These are phyloP conservation scores for Darevskia mixta DNA, from an alignment of 2,797 vertebrate genomes.

Conservation along the genomic window DNA sequence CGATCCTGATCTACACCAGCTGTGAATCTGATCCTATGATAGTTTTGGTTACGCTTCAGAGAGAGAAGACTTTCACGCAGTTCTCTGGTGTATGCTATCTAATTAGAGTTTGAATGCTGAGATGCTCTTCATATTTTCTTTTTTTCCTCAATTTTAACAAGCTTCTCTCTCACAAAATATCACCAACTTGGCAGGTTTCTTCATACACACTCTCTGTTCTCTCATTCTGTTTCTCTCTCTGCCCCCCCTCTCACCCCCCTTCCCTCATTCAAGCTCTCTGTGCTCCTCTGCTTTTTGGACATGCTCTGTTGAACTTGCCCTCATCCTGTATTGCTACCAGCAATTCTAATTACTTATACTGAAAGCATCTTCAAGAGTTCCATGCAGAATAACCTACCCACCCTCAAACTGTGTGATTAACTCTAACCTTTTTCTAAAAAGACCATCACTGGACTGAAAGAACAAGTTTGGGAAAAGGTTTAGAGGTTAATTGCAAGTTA, in stretches of 20 bases:
- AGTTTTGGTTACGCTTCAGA: background rate
- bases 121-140: background rate
- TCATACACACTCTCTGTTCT: background rate
- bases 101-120: background rate
- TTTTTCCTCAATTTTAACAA: background rate
- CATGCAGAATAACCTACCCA: slow-evolving; percentile 1
- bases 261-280: background rate
- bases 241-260: background rate
- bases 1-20: too few relatives aligned
- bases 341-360: slow-evolving; percentile 50
- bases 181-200: slow-evolving; percentile 13
- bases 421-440: slow-evolving; percentile 39
- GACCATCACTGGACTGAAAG: background rate
- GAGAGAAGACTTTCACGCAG: background rate
- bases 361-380: slow-evolving; percentile 30
- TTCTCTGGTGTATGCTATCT: background rate
- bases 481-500: slow-evolving; percentile 70
- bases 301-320: background rate
- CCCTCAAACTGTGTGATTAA: slow-evolving; percentile 37
- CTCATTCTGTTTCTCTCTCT: too few relatives aligned
- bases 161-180: slow-evolving; percentile 7
- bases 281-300: background rate
- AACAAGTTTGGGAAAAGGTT: slow-evolving; percentile 21
- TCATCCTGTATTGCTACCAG: slow-evolving; percentile 17
- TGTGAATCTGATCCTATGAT: too few relatives aligned